Conservation (phyloP, 2,797 vertebrate genomes). For the Phataginus tricuspis region DNA sequence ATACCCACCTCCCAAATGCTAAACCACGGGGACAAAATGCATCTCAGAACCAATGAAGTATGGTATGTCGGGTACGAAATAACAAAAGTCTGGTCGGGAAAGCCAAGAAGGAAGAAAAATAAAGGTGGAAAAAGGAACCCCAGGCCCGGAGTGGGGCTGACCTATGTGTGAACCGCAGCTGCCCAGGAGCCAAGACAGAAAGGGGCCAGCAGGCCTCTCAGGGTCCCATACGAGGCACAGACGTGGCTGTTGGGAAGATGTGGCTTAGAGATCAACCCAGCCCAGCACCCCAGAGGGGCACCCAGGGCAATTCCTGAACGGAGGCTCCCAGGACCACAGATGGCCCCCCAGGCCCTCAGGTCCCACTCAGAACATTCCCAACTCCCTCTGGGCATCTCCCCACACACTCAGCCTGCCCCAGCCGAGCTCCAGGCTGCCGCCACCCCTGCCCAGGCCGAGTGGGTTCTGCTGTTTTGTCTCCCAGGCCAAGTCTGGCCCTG, state of each 20-base stretch:
- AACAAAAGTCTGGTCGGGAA: accelerated
- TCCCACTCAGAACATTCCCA: accelerated
- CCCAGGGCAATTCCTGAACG: neutral
- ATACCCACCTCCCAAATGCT: accelerated
- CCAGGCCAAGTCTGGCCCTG: neutral
- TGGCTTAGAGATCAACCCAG: accelerated
- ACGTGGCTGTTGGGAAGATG: accelerated
- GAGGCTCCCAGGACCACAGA: accelerated
- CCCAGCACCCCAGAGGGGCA: too few species aligned
- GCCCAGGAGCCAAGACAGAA: accelerated
- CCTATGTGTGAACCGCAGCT: accelerated
- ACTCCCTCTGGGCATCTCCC: neutral
- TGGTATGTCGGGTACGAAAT: accelerated
- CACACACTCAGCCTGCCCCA: accelerated
- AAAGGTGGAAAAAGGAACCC: accelerated
- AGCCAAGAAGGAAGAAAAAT: neutral
- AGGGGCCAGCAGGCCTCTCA: neutral
- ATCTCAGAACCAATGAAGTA: neutral
- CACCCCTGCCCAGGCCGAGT: neutral
- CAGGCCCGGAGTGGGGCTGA: neutral
- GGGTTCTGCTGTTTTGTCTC: accelerated
- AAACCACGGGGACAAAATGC: accelerated
- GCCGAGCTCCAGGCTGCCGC: neutral
- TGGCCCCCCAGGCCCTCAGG: neutral
- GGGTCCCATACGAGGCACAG: neutral